Percentiles rank a stretch among this genome's conserved stretches.
phyloP scores from a whole-genome alignment of 1,140 invertebrate species.

The Heliconius nattereri region DNA sequence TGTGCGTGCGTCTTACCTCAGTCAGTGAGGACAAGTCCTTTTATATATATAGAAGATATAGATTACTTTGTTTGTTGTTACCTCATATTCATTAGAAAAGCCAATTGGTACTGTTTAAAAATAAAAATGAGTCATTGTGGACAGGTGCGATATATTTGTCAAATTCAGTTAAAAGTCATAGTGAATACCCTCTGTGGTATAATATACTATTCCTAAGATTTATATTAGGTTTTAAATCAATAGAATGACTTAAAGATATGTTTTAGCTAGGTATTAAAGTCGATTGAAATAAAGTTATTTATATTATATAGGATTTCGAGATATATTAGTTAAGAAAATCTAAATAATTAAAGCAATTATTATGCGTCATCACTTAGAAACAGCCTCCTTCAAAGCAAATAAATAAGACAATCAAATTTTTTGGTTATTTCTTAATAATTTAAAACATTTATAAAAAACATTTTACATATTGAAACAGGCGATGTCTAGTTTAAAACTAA shows the following conservation, averaged over 20 bases:
- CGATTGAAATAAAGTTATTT: background rate
- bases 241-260: background rate
- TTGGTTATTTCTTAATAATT: background rate
- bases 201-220: background rate
- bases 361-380: background rate
- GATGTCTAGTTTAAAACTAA: slow-evolving; percentile 1
- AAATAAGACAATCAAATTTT: background rate
- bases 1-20: too few species aligned
- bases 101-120: background rate
- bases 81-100: background rate
- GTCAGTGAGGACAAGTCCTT: too few species aligned
- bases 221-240: background rate
- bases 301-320: too few species aligned
- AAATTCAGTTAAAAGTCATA: background rate
- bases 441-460: background rate
- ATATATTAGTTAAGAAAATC: too few species aligned
- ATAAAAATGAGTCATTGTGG: background rate
- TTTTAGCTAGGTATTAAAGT: background rate
- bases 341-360: background rate
- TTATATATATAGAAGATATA: too few species aligned
- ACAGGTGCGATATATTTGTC: background rate
- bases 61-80: background rate
- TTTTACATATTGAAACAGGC: background rate
- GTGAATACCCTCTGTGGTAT: slow-evolving; percentile 3
- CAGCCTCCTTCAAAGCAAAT: background rate